Evolutionary conservation across 1,140 invertebrate genomes (phyloP).

Genomic region (Mizuhopecten yessoensis): DNA sequence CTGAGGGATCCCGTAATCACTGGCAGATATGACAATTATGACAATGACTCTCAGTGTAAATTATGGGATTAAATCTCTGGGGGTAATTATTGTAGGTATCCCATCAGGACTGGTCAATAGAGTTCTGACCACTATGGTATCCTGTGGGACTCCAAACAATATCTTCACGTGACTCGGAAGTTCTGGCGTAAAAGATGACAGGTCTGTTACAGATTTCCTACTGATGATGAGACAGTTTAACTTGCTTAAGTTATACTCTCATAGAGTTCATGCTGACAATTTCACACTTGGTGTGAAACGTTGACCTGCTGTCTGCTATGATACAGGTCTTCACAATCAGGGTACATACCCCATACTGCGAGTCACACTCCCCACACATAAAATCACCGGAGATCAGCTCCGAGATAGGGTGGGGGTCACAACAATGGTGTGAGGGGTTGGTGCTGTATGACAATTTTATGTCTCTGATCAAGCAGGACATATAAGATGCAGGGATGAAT

Average conservation of each 20-base stretch:
- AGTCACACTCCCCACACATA: slow-evolving; percentile 20
- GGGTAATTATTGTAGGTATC: neutral
- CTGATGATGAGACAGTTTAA: slow-evolving; percentile 38
- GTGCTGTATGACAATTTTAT: slow-evolving; percentile 39
- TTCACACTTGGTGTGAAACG: neutral
- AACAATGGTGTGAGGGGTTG: neutral
- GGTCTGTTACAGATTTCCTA: neutral
- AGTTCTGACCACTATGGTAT: neutral
- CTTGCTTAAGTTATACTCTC: neutral
- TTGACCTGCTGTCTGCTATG: neutral
- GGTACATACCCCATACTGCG: neutral
- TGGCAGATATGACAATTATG: slow-evolving; percentile 10
- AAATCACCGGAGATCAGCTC: neutral
- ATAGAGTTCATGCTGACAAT: neutral
- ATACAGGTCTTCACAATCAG: neutral
- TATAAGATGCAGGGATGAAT: slow-evolving; percentile 16
- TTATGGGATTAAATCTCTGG: neutral
- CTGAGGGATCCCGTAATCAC: neutral
- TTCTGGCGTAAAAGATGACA: neutral
- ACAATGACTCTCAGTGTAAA: neutral
- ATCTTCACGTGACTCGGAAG: neutral
- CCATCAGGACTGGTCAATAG: neutral
- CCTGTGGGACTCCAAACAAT: neutral
- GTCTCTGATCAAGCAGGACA: slow-evolving; percentile 11
- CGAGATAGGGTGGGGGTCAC: neutral